phyloP scores from a whole-genome alignment of 2,113 vertebrate genomes.

The Tenrec ecaudatus region DNA sequence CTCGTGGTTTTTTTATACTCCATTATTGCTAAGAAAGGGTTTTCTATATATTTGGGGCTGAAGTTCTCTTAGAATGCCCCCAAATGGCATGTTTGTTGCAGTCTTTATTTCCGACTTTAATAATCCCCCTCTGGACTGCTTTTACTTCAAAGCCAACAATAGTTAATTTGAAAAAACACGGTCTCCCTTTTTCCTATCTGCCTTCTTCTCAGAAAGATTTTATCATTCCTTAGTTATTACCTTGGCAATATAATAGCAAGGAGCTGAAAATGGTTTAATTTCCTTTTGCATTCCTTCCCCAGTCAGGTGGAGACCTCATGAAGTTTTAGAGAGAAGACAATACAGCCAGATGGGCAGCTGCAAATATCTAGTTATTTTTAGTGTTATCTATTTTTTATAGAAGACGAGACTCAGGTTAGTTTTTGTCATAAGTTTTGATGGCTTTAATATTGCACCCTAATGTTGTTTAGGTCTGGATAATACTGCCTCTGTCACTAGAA shows the following conservation, averaged over 20 bases:
- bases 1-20: neutral
- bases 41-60: neutral
- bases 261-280: conserved; percentile 77
- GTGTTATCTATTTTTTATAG: neutral
- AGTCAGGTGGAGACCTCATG: neutral
- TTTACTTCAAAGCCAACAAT: conserved; percentile 47
- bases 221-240: conserved; percentile 78
- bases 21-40: neutral
- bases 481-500: neutral
- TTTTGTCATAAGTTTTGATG: conserved; percentile 34
- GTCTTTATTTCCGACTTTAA: conserved; percentile 52
- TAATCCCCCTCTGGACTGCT: neutral
- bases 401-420: conserved; percentile 6
- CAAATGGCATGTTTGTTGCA: conserved; percentile 17
- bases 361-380: neutral
- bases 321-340: conserved; percentile 19
- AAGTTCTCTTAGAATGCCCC: conserved; percentile 37
- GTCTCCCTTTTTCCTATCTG: conserved; percentile 38
- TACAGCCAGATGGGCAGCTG: conserved; percentile 8
- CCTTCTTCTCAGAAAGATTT: conserved; percentile 72
- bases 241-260: conserved; percentile 63
- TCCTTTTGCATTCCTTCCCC: conserved; percentile 81
- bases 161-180: conserved; percentile 53
- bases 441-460: conserved; percentile 1
- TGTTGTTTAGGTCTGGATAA: neutral